phyloP scores from a whole-genome alignment of 2,888 invertebrate genomes.

The Cetonia aurata region DNA sequence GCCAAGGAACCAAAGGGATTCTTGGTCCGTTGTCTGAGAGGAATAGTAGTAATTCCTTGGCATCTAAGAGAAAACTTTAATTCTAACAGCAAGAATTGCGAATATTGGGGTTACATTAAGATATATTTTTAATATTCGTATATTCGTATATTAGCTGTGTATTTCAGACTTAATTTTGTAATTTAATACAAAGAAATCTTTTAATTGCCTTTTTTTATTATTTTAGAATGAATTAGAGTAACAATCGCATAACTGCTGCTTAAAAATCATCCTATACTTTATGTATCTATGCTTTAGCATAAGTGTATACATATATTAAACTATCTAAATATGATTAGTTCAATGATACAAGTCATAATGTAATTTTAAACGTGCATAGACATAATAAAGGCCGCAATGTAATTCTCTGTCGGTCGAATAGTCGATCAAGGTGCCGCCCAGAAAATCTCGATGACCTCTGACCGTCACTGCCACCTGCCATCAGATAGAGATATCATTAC shows the following conservation, averaged over 20 bases:
- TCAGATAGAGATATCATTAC: constrained; percentile 63
- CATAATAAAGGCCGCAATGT: constrained; percentile 27
- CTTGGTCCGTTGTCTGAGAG: constrained; percentile 5
- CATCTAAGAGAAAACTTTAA: neutral
- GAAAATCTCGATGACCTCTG: constrained; percentile 59
- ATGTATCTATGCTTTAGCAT: too few species aligned
- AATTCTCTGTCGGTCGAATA: constrained; percentile 27
- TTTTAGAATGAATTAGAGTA: too few species aligned
- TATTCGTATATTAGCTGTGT: too few species aligned
- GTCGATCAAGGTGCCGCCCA: constrained; percentile 52
- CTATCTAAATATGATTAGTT: constrained; percentile 25
- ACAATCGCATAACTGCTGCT: neutral
- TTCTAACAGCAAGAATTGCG: too few species aligned
- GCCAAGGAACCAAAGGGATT: constrained; percentile 40
- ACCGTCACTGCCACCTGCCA: constrained; percentile 62
- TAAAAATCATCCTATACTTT: neutral
- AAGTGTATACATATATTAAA: too few species aligned
- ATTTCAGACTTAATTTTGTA: too few species aligned
- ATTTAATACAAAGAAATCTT: too few species aligned
- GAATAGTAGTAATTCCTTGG: neutral
- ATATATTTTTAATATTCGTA: too few species aligned
- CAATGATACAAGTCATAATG: constrained; percentile 21
- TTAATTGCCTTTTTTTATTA: too few species aligned
- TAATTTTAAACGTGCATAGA: constrained; percentile 32
- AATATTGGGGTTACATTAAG: too few species aligned